Percentiles rank a stretch among this genome's conserved stretches.
Evolutionary conservation across 2,888 invertebrate species (phyloP).

Genomic region (Euzetes globulus): DNA sequence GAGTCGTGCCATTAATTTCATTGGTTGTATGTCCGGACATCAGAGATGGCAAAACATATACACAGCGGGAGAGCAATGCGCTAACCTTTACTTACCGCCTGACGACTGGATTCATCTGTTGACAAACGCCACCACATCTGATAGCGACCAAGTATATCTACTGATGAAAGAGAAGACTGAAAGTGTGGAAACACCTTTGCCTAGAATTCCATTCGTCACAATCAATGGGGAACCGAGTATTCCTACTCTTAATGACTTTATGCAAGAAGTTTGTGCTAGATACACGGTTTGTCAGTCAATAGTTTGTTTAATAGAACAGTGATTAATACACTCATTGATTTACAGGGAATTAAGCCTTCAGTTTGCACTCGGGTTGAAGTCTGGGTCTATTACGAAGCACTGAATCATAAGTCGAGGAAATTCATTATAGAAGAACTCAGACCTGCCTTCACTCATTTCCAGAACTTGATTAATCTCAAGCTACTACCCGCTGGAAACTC

Average conservation of each 20-base stretch:
- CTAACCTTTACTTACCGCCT: not conserved
- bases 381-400: conserved; percentile 24
- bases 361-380: conserved; percentile 24
- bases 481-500: conserved; percentile 24
- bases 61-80: conserved; percentile 17
- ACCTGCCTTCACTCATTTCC: conserved; percentile 24
- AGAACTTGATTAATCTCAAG: conserved; percentile 23
- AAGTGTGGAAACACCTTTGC: not conserved
- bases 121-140: not conserved
- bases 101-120: conserved; percentile 3
- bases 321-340: not conserved
- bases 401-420: conserved; percentile 23
- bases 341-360: not conserved
- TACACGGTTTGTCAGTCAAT: not conserved
- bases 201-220: conserved; percentile 5
- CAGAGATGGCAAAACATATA: conserved; percentile 2
- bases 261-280: conserved; percentile 20
- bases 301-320: not conserved
- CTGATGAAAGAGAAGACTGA: conserved; percentile 9
- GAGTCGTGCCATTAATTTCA: conserved; percentile 28
- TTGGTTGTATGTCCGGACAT: not conserved
- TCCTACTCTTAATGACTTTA: not conserved
- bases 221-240: conserved; percentile 20
- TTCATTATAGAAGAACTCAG: conserved; percentile 25
- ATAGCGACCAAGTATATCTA: not conserved